phyloP scores from a whole-genome alignment of 2,113 vertebrate genomes.

The Equus przewalskii region DNA sequence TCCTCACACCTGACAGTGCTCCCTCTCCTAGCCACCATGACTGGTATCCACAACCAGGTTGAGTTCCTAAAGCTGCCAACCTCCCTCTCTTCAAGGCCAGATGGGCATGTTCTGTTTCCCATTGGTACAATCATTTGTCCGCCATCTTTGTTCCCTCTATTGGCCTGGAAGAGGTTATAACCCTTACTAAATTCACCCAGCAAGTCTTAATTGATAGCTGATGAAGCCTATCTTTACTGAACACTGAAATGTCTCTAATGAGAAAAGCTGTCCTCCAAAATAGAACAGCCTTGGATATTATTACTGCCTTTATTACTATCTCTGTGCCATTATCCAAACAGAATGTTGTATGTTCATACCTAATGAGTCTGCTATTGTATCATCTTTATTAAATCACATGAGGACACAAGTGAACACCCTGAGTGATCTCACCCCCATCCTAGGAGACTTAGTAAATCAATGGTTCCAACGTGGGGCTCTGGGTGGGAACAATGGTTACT shows the following conservation, averaged over 20 bases:
- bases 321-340: not conserved
- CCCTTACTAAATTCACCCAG: not conserved
- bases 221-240: not conserved
- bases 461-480: not conserved
- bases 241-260: not conserved
- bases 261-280: not conserved
- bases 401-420: not conserved
- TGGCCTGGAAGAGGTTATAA: not conserved
- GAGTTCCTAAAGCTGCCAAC: not conserved
- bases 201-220: not conserved
- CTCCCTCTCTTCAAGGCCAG: not conserved
- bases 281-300: not conserved
- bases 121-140: not conserved
- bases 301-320: not conserved
- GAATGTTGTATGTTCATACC: not conserved
- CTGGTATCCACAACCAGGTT: not conserved
- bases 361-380: not conserved
- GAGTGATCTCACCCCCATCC: not conserved
- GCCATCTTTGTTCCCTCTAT: not conserved
- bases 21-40: not conserved
- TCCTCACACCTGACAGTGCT: not conserved
- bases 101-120: not conserved
- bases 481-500: not conserved
- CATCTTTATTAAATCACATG: not conserved
- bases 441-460: not conserved